Base-by-base conservation (phyloP, 2,797 vertebrate genomes). In the Anisognathus igniventris region DNA sequence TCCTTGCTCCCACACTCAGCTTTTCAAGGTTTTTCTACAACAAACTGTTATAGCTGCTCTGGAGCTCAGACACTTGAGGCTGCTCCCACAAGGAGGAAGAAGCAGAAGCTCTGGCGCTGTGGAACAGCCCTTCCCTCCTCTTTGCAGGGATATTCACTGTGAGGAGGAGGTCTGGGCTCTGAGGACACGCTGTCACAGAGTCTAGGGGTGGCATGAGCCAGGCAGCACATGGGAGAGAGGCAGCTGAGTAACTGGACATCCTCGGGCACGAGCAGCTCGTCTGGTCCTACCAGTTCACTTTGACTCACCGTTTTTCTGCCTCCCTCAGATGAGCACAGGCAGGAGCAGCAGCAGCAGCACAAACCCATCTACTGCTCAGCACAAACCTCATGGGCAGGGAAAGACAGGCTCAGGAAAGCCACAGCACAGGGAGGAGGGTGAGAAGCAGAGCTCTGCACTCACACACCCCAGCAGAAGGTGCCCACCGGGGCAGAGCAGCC, bases 281-380 rank as follows among this genome's bases (percentile, higher is more conserved):
- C 93, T 92, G 88, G 95, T 94, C 88, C 11, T 86, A 92, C 95
- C 92, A 95, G 95, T 95, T 94, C 64, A 19, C 57, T 92, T 92
- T 96, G 96, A 92, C 86, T 96, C 95, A 93, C 0, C 2, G 71
- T 24, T 68, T 42, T 65, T 25, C 88, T 88, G 91, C 88, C 86
- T 33, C n/a, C 45, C 68, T 91, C 14, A 21, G 80, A 76, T 66
- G 77, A 90, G 80, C 77, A 47, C 68, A 75, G 57, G 50, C 93
- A 83, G 48, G 28, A 65, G n/a, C 73, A 45, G 56, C 58, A 80
- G 64, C 12, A 62, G 65, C 86, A 90, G 85, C 79, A 87, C 35
- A 39, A 92, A 19, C 39, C 28, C 71, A 67, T 11, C 2, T 3
- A 42, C 21, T 61, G 51, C 92, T 92, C 92, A 95, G 96, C 35